These are phyloP conservation scores for Sphyrna mokarran DNA, from an alignment of 2,113 vertebrate genomes.

Conservation along the genomic window DNA sequence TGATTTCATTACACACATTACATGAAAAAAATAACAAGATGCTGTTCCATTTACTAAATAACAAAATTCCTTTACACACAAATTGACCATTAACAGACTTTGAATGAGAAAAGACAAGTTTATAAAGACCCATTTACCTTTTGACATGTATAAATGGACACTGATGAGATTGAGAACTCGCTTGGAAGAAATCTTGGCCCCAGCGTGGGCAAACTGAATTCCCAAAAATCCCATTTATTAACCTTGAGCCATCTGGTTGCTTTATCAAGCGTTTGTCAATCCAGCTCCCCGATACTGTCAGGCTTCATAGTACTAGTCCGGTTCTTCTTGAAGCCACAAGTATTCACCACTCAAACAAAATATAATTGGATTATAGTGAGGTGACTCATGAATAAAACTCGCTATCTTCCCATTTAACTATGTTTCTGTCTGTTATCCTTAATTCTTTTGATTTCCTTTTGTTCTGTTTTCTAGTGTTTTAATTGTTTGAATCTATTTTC, in stretches of 20 bases:
- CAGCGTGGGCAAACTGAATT: background rate
- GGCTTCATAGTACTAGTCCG: background rate
- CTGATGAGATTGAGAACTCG: background rate
- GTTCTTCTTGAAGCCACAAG: background rate
- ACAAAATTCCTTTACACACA: background rate
- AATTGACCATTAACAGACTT: background rate
- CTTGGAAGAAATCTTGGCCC: background rate
- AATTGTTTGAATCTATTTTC: background rate
- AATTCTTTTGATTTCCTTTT: background rate
- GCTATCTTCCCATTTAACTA: background rate
- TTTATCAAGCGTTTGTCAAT: background rate
- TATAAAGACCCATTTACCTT: background rate
- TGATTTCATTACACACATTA: constrained; percentile 7
- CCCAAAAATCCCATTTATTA: background rate
- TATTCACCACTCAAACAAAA: background rate
- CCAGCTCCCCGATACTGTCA: background rate
- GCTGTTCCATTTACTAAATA: background rate
- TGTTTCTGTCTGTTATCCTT: background rate
- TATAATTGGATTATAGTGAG: background rate
- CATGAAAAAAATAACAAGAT: background rate
- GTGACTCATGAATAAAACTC: background rate
- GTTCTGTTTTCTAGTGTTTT: background rate
- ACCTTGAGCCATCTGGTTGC: background rate
- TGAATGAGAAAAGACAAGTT: background rate
- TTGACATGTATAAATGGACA: background rate